Evolutionary conservation across 92 coral and sea anemone genomes (phyloP).

Genomic region (Virgularia gustaviana): DNA sequence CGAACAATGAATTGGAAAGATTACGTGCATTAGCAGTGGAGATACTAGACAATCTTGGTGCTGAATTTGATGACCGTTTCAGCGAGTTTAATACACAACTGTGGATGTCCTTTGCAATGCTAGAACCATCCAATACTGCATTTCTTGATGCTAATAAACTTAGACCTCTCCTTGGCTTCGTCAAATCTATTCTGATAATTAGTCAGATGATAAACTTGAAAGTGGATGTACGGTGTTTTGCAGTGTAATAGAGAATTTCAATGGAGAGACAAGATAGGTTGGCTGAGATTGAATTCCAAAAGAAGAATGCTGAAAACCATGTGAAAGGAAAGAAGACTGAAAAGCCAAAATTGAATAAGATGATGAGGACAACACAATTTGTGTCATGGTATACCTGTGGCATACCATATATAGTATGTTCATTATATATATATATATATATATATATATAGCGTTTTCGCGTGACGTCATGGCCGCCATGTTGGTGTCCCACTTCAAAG

Average conservation of each 20-base stretch:
- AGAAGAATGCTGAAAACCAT: constrained; percentile 12
- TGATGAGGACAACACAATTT: constrained; percentile 1
- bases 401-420: too few relatives aligned
- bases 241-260: constrained; percentile 11
- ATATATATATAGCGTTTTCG: too few relatives aligned
- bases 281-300: constrained; percentile 9
- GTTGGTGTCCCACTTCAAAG: too few relatives aligned
- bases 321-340: constrained; percentile 7
- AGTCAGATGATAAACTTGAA: constrained; percentile 9
- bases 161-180: constrained; percentile 11
- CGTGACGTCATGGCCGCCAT: too few relatives aligned
- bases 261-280: constrained; percentile 12
- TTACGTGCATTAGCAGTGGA: constrained; percentile 28
- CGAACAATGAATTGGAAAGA: background rate
- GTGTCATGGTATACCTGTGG: too few relatives aligned
- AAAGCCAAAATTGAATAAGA: constrained; percentile 11
- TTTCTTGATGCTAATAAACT: constrained; percentile 35
- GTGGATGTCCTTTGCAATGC: constrained; percentile 5
- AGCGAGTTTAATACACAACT: constrained; percentile 21
- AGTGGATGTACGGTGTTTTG: constrained; percentile 13
- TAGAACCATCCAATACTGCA: constrained; percentile 9
- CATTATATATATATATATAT: too few relatives aligned
- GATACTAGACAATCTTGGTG: constrained; percentile 15
- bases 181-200: constrained; percentile 11
- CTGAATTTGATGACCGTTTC: constrained; percentile 16